These are phyloP conservation scores for Coccyzus lansbergi DNA, from an alignment of 2,797 vertebrate species.

Conservation along the genomic window DNA sequence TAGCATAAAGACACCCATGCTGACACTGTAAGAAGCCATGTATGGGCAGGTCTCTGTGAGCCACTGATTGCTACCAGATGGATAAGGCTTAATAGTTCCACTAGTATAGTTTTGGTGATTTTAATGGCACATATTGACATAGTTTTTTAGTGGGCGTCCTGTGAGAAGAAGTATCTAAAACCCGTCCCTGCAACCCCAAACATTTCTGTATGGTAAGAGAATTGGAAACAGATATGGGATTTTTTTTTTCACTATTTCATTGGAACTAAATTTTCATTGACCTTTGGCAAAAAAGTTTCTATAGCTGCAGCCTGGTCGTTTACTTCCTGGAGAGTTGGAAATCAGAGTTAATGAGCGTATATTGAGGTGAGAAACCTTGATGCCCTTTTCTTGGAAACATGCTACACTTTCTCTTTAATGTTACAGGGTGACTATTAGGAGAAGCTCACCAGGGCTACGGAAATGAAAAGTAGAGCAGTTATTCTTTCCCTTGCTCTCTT, in stretches of 20 bases:
- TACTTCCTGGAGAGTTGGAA: slow-evolving; percentile 30
- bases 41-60: not conserved
- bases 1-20: not conserved
- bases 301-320: slow-evolving; percentile 5
- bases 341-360: slow-evolving; percentile 39
- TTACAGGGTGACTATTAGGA: not conserved
- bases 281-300: slow-evolving; percentile 42
- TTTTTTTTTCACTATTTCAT: not conserved
- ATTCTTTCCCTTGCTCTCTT: slow-evolving; percentile 6
- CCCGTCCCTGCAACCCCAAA: not conserved
- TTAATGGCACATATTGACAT: not conserved
- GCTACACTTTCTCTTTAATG: not conserved
- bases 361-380: slow-evolving; percentile 38
- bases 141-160: not conserved
- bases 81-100: not conserved
- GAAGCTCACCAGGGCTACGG: not conserved
- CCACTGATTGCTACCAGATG: not conserved
- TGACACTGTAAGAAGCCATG: fast-evolving
- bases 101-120: not conserved
- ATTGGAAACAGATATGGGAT: not conserved
- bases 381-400: slow-evolving; percentile 37
- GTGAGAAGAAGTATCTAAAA: not conserved
- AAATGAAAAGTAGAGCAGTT: not conserved
- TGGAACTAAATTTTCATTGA: slow-evolving; percentile 39
- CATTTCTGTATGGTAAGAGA: not conserved